phyloP scores from a whole-genome alignment of 1,140 invertebrate species.

The Drosophila setifemur region DNA sequence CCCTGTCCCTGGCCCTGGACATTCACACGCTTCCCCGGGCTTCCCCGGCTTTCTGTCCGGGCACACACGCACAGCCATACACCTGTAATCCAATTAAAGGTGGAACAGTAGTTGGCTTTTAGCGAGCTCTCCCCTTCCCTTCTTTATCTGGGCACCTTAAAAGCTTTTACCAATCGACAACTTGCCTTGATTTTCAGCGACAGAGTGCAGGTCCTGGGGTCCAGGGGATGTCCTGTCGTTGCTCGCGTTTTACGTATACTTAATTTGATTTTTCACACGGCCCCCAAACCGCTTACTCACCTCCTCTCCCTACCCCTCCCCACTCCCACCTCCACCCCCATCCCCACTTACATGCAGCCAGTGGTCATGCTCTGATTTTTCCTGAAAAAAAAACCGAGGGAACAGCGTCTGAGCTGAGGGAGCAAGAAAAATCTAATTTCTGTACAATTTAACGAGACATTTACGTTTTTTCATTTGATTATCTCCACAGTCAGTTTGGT shows the following conservation, averaged over 20 bases:
- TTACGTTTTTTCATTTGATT: constrained; percentile 82
- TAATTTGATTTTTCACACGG: constrained; percentile 80
- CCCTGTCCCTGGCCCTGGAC: no score
- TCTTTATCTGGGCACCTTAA: constrained; percentile 69
- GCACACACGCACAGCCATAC: constrained; percentile 48
- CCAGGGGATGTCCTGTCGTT: constrained; percentile 31
- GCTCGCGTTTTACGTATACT: constrained; percentile 77
- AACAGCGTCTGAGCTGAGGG: background rate
- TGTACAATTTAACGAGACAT: constrained; percentile 82
- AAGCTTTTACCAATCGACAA: constrained; percentile 81
- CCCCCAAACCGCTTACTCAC: background rate
- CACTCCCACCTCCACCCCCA: constrained; percentile 6
- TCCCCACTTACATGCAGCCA: constrained; percentile 37
- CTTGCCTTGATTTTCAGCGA: constrained; percentile 76
- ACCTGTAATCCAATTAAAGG: constrained; percentile 81
- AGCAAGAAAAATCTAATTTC: constrained; percentile 76
- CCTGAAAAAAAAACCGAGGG: constrained; percentile 8
- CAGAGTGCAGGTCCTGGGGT: constrained; percentile 21
- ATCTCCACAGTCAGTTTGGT: constrained; percentile 76
- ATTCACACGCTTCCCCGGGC: background rate
- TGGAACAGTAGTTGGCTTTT: constrained; percentile 79
- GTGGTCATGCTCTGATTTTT: constrained; percentile 80
- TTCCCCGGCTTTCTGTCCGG: no score
- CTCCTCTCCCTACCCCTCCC: background rate
- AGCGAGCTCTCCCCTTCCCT: constrained; percentile 40